Conservation (phyloP, 2,113 vertebrate genomes). For the Lepisosteus oculatus region DNA sequence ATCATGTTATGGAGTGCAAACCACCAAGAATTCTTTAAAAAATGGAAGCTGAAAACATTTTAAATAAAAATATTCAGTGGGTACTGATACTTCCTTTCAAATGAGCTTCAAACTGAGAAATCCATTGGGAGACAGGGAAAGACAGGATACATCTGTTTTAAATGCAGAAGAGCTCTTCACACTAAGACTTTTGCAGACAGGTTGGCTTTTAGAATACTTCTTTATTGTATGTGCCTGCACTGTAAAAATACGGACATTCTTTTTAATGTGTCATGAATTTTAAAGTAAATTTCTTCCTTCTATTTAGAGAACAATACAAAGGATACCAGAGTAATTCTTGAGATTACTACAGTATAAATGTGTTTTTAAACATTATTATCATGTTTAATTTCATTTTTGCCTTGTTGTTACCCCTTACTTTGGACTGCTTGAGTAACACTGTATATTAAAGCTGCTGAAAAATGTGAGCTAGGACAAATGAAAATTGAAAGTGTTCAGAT, state of each 20-base stretch:
- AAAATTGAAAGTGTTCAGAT: too few relatives aligned
- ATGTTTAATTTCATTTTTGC: too few relatives aligned
- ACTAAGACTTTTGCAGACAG: too few relatives aligned
- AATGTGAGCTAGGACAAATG: too few relatives aligned
- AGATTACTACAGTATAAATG: too few relatives aligned
- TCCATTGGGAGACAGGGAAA: not conserved
- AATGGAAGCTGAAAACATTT: not conserved
- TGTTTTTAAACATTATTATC: too few relatives aligned
- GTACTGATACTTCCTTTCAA: not conserved
- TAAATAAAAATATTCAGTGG: not conserved
- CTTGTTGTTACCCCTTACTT: too few relatives aligned
- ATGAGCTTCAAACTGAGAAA: not conserved
- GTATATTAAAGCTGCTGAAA: too few relatives aligned
- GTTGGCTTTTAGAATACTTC: not conserved
- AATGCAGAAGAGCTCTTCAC: too few relatives aligned
- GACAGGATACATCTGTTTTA: not conserved
- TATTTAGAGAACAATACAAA: conserved; percentile 32
- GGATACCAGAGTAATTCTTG: conserved; percentile 31
- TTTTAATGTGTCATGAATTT: conserved; percentile 41
- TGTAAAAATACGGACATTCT: conserved; percentile 28
- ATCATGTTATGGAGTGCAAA: not conserved
- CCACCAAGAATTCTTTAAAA: not conserved
- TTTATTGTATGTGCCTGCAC: conserved; percentile 15
- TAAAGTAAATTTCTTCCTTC: conserved; percentile 19
- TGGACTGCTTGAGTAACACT: too few relatives aligned